Percentiles rank a stretch among this genome's conserved stretches.
These are phyloP conservation scores for Pithecia hirsuta DNA, from an alignment of 2,797 vertebrate genomes.

Conservation along the genomic window DNA sequence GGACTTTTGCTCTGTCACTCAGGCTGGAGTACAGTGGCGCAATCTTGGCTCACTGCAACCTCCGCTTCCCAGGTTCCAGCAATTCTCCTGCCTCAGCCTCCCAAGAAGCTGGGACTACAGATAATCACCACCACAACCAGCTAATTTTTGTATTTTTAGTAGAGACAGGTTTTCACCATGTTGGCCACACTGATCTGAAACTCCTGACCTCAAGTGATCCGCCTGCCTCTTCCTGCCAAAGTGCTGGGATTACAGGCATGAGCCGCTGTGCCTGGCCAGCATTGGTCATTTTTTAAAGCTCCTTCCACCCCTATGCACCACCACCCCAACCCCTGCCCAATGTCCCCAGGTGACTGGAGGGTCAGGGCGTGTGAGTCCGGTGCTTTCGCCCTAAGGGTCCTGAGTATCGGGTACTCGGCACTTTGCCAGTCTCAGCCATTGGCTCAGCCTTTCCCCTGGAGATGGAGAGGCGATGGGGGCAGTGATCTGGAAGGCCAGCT, in stretches of 20 bases:
- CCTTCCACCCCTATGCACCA: not conserved
- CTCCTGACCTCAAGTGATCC: not conserved
- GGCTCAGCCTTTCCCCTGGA: not conserved
- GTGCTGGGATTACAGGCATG: not conserved
- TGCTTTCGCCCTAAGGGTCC: not conserved
- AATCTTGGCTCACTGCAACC: not conserved
- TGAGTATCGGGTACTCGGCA: not conserved
- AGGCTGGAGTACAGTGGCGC: not conserved
- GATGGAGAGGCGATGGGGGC: rapidly evolving
- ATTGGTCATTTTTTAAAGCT: not conserved
- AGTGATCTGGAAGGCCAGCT: not conserved
- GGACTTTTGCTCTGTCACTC: not conserved
- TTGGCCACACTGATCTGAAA: not conserved
- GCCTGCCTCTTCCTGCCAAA: not conserved
- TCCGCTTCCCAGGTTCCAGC: not conserved
- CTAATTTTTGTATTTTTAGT: not conserved
- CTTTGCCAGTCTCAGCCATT: not conserved
- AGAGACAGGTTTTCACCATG: not conserved
- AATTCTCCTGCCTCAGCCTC: not conserved
- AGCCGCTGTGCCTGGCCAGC: not conserved
- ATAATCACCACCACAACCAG: not conserved
- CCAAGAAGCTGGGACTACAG: not conserved
- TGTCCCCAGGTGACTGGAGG: not conserved
- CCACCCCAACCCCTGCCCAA: not conserved
- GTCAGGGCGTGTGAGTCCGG: no score